Evolutionary conservation across 2,113 vertebrate genomes (phyloP).

Genomic region (Xenus cinereus): DNA sequence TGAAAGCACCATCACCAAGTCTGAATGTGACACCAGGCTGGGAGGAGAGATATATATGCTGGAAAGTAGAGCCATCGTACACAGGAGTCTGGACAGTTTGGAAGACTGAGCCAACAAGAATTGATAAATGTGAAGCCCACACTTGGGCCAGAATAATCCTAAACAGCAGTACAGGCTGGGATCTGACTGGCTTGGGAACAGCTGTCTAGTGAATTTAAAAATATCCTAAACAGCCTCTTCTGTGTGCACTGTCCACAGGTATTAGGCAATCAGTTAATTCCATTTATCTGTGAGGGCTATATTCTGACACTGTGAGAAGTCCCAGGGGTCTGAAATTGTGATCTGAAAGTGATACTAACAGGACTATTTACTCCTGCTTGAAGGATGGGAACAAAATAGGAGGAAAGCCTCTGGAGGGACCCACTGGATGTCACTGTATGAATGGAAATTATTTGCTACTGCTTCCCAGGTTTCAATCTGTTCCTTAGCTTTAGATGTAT

Average conservation of each 20-base stretch:
- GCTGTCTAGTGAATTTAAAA: not conserved
- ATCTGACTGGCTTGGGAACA: not conserved
- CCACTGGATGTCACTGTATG: not conserved
- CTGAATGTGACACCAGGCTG: not conserved
- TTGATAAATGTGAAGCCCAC: not conserved
- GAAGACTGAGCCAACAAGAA: not conserved
- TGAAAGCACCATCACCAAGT: not conserved
- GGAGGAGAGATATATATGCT: not conserved
- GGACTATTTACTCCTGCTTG: not conserved
- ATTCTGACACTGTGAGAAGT: not conserved
- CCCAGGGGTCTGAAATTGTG: not conserved
- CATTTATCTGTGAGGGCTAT: not conserved
- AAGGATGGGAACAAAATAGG: not conserved
- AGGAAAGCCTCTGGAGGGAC: not conserved
- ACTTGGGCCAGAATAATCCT: not conserved
- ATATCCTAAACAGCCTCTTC: not conserved
- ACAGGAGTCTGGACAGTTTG: not conserved
- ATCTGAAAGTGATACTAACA: not conserved
- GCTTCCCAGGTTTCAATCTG: not conserved
- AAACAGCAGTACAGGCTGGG: not conserved
- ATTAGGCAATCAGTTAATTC: not conserved
- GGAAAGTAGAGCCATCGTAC: not conserved
- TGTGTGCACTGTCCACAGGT: not conserved
- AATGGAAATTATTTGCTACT: not conserved
- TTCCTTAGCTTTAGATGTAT: not conserved